A percentile compares a stretch with the other conserved stretches of the same genome.
These are phyloP conservation scores for Orchestia grillus DNA, from an alignment of 1,140 invertebrate genomes.

Conservation along the genomic window DNA sequence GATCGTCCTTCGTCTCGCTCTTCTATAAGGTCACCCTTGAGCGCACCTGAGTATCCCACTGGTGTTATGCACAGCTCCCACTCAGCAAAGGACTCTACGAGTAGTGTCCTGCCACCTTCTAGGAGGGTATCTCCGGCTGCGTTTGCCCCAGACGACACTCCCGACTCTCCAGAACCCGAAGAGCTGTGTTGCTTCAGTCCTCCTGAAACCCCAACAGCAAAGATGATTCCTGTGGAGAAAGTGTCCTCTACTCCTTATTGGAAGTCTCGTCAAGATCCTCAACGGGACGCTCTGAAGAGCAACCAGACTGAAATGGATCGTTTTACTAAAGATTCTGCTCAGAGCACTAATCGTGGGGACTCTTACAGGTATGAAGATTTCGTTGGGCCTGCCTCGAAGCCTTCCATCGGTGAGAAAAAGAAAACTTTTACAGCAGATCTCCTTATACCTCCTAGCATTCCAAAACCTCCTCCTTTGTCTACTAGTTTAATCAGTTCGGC, in stretches of 20 bases:
- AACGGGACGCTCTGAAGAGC: neutral
- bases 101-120: neutral
- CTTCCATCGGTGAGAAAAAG: neutral
- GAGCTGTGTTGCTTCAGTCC: neutral
- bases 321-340: neutral
- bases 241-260: neutral
- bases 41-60: neutral
- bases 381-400: neutral
- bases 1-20: neutral
- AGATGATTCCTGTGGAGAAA: conserved; percentile 25
- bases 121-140: neutral
- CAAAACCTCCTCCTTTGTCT: conserved; percentile 33
- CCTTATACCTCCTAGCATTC: conserved; percentile 1
- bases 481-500: conserved; percentile 3
- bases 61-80: neutral
- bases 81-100: neutral
- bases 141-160: conserved; percentile 22
- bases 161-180: conserved; percentile 25
- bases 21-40: neutral
- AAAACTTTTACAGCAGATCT: neutral
- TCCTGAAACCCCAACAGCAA: neutral
- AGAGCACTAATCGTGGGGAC: neutral
- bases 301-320: neutral
- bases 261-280: neutral
- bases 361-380: conserved; percentile 30